Percentiles rank a stretch among this genome's conserved stretches.
Evolutionary conservation across 2,888 invertebrate genomes (phyloP).

Genomic region (Rhagophthalmus giganteus): DNA sequence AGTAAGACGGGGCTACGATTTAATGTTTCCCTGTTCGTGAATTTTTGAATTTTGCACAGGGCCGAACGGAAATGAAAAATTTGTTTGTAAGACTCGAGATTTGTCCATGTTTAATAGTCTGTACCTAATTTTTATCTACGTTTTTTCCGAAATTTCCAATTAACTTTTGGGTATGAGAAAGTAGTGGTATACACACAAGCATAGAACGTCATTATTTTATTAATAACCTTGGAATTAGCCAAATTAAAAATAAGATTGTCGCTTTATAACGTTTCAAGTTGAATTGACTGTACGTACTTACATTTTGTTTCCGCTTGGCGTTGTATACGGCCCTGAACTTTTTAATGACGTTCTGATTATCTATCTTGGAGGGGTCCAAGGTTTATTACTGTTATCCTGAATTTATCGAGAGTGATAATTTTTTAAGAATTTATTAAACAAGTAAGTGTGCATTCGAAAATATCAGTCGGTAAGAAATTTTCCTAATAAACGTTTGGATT

Average conservation of each 20-base stretch:
- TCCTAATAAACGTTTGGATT: background rate
- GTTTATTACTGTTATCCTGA: background rate
- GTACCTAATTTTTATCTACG: too few relatives aligned
- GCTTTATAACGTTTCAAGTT: too few relatives aligned
- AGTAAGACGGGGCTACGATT: background rate
- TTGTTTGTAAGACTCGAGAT: background rate
- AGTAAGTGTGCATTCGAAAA: background rate
- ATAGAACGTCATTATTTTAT: too few relatives aligned
- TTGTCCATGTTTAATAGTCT: background rate
- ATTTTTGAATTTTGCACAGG: background rate
- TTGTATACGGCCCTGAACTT: background rate
- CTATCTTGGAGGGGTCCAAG: background rate
- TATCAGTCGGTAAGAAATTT: background rate
- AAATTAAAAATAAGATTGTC: too few relatives aligned
- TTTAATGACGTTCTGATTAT: background rate
- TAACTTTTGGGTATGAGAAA: too few relatives aligned
- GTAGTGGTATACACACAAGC: too few relatives aligned
- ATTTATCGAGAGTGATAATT: background rate
- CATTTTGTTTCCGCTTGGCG: too few relatives aligned
- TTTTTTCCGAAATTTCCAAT: too few relatives aligned
- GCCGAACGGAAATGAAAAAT: background rate
- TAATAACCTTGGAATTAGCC: too few relatives aligned
- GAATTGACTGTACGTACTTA: too few relatives aligned
- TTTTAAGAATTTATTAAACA: background rate
- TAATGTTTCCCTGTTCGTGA: background rate